Evolutionary conservation across 2,888 invertebrate genomes (phyloP).

Genomic region (Slavum lentiscoides): DNA sequence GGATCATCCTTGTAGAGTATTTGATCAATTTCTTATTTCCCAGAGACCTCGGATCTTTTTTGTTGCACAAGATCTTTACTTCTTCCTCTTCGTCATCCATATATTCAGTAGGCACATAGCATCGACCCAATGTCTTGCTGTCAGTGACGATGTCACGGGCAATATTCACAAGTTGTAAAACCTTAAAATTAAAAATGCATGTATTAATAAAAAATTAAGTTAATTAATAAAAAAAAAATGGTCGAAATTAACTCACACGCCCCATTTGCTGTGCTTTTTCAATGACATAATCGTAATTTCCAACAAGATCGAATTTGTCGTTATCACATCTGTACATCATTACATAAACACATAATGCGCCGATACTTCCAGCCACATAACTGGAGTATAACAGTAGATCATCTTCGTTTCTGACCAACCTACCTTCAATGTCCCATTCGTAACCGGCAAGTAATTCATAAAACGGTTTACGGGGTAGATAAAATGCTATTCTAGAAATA

Average conservation of each 20-base stretch:
- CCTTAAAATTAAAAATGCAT: neutral
- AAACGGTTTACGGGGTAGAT: conserved; percentile 36
- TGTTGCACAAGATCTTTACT: conserved; percentile 17
- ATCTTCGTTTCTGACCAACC: conserved; percentile 9
- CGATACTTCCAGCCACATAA: conserved; percentile 40
- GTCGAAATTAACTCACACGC: neutral
- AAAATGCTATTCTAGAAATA: conserved; percentile 36
- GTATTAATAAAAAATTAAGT: neutral
- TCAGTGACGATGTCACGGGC: conserved; percentile 33
- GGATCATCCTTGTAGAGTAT: conserved; percentile 15
- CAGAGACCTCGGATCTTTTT: conserved; percentile 33
- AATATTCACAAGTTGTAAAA: conserved; percentile 39
- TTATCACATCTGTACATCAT: conserved; percentile 30
- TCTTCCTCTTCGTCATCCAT: conserved; percentile 43
- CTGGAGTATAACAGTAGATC: conserved; percentile 32
- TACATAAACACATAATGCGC: conserved; percentile 12
- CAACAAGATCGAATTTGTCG: neutral
- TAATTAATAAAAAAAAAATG: neutral
- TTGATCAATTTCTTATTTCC: conserved; percentile 29
- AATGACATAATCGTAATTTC: neutral
- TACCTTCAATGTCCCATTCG: conserved; percentile 28
- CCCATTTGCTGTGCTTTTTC: conserved; percentile 33
- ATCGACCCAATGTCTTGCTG: conserved; percentile 32
- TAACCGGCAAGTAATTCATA: conserved; percentile 31
- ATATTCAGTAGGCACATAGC: conserved; percentile 36